These are phyloP conservation scores for Ormyrus thymus DNA, from an alignment of 2,888 invertebrate species.

Conservation along the genomic window DNA sequence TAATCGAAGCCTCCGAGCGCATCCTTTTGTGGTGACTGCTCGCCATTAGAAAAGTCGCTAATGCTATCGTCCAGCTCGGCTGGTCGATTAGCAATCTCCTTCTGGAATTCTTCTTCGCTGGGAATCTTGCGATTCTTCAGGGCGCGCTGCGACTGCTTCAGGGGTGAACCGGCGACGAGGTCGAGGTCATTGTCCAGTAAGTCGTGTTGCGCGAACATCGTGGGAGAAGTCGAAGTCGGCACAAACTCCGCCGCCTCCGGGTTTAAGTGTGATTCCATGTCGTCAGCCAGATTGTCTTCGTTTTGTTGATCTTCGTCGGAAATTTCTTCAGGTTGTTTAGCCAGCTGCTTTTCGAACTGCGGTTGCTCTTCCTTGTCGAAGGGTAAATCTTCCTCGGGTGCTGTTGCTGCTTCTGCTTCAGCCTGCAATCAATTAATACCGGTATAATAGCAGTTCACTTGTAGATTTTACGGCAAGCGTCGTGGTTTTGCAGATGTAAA, in stretches of 20 bases:
- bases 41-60: conserved; percentile 77
- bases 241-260: conserved; percentile 92
- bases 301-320: background rate
- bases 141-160: conserved; percentile 77
- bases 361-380: conserved; percentile 36
- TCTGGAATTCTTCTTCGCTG: conserved; percentile 80
- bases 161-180: conserved; percentile 79
- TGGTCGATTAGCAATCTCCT: conserved; percentile 80
- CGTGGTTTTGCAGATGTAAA: background rate
- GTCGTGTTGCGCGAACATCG: background rate
- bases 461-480: background rate
- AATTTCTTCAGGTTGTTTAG: background rate
- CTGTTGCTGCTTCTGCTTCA: conserved; percentile 40
- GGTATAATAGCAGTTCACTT: background rate
- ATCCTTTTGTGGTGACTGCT: conserved; percentile 58
- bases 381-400: conserved; percentile 52
- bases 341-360: background rate
- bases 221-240: conserved; percentile 76
- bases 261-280: conserved; percentile 86
- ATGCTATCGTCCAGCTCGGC: conserved; percentile 75
- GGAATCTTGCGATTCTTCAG: conserved; percentile 69
- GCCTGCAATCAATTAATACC: conserved; percentile 37
- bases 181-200: conserved; percentile 56
- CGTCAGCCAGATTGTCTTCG: conserved; percentile 73
- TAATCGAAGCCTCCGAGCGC: conserved; percentile 20